These are phyloP conservation scores for Phaetusa simplex DNA, from an alignment of 2,113 vertebrate species.

Conservation along the genomic window DNA sequence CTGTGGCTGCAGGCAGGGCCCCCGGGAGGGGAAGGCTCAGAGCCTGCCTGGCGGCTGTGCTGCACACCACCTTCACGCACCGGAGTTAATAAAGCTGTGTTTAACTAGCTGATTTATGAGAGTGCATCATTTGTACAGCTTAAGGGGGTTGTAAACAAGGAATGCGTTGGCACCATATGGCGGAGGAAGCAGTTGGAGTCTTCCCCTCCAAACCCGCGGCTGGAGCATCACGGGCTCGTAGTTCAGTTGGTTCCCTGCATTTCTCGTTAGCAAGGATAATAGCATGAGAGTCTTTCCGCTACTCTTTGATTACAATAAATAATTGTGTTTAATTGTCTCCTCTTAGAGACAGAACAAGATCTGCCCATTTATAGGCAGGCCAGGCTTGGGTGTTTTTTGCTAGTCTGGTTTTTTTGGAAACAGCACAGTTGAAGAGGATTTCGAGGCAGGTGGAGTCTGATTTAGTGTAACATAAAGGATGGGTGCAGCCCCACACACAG, in stretches of 20 bases:
- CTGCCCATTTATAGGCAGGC: background rate
- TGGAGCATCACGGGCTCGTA: fast-evolving
- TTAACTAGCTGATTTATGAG: background rate
- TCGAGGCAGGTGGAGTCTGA: background rate
- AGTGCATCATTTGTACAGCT: background rate
- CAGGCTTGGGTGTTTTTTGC: background rate
- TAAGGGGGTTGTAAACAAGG: background rate
- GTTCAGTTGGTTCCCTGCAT: background rate
- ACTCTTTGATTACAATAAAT: background rate
- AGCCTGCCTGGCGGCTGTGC: background rate
- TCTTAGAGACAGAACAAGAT: background rate
- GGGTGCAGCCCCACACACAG: background rate
- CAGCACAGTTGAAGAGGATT: background rate
- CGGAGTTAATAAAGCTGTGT: background rate
- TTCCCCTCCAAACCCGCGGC: background rate
- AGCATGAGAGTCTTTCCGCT: background rate
- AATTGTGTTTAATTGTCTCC: background rate
- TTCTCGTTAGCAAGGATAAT: background rate
- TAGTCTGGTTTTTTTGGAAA: background rate
- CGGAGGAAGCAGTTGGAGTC: background rate
- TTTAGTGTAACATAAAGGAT: background rate
- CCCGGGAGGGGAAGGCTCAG: background rate
- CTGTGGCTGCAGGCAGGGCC: background rate
- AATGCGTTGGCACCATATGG: background rate
- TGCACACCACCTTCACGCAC: background rate